These are phyloP conservation scores for Unio pictorum DNA, from an alignment of 2,888 invertebrate species.

Conservation along the genomic window DNA sequence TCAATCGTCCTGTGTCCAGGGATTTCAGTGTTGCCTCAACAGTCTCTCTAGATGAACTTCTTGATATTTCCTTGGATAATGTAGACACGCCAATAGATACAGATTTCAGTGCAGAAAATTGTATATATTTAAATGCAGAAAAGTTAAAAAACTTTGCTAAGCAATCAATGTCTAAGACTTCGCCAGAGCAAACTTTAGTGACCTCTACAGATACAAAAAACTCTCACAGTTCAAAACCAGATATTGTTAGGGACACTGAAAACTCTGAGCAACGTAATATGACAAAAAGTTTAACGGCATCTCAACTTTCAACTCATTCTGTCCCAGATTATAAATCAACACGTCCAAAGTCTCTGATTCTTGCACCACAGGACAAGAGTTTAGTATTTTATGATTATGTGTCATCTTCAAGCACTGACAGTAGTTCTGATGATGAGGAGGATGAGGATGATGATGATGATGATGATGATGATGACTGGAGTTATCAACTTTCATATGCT, in stretches of 20 bases:
- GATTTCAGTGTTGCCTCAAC: slow-evolving; percentile 62
- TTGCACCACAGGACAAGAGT: slow-evolving; percentile 53
- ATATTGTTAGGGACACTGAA: slow-evolving; percentile 48
- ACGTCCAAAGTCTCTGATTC: slow-evolving; percentile 47
- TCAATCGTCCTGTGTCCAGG: slow-evolving; percentile 49
- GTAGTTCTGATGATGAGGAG: slow-evolving; percentile 41
- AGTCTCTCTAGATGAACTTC: slow-evolving; percentile 64
- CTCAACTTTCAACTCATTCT: slow-evolving; percentile 31
- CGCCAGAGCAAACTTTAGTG: too few relatives aligned
- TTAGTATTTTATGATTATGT: slow-evolving; percentile 52
- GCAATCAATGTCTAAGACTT: too few relatives aligned
- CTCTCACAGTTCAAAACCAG: slow-evolving; percentile 34
- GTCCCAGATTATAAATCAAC: slow-evolving; percentile 33
- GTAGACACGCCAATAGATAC: slow-evolving; percentile 49
- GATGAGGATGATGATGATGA: slow-evolving; percentile 42
- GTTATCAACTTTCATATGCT: slow-evolving; percentile 31
- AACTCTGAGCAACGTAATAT: slow-evolving; percentile 37
- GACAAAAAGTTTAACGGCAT: slow-evolving; percentile 28
- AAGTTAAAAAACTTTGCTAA: too few relatives aligned
- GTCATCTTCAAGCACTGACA: slow-evolving; percentile 46
- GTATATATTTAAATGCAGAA: slow-evolving; percentile 14
- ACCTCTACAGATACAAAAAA: too few relatives aligned
- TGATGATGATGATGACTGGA: slow-evolving; percentile 36
- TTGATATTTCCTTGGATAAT: slow-evolving; percentile 58
- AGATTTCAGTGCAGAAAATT: slow-evolving; percentile 52